Conservation (phyloP, 2,113 vertebrate genomes). For the Chlorocebus sabaeus region DNA sequence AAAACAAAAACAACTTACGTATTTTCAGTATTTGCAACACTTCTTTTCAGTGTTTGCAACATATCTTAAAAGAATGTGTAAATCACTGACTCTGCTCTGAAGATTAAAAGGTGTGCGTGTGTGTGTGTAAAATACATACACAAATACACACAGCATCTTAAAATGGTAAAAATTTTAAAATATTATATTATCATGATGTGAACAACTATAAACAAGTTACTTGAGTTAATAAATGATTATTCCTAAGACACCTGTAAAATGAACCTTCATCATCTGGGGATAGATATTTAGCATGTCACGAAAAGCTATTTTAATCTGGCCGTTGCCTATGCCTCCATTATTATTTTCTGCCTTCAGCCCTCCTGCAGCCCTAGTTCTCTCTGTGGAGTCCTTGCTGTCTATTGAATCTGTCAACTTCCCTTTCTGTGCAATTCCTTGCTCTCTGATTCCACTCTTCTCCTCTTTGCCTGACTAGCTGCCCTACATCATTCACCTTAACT, state of each 20-base stretch:
- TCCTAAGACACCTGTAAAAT: background rate
- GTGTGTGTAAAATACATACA: background rate
- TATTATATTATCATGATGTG: background rate
- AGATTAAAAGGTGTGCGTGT: background rate
- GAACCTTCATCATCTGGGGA: no score
- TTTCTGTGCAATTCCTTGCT: background rate
- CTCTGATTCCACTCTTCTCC: background rate
- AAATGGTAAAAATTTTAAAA: background rate
- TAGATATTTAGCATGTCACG: background rate
- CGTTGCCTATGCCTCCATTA: background rate
- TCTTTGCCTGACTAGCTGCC: background rate
- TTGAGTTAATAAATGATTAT: background rate
- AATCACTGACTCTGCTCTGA: background rate
- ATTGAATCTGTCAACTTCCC: rapidly evolving
- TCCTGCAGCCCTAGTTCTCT: background rate
- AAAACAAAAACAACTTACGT: background rate
- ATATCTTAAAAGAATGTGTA: background rate
- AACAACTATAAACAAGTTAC: background rate
- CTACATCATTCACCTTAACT: background rate
- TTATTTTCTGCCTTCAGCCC: background rate
- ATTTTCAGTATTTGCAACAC: background rate
- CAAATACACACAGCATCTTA: background rate
- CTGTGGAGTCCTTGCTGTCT: background rate
- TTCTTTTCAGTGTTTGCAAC: background rate
- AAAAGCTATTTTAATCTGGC: background rate